Evolutionary conservation across 2,888 invertebrate genomes (phyloP).

Genomic region (Aspidapion aeneum): DNA sequence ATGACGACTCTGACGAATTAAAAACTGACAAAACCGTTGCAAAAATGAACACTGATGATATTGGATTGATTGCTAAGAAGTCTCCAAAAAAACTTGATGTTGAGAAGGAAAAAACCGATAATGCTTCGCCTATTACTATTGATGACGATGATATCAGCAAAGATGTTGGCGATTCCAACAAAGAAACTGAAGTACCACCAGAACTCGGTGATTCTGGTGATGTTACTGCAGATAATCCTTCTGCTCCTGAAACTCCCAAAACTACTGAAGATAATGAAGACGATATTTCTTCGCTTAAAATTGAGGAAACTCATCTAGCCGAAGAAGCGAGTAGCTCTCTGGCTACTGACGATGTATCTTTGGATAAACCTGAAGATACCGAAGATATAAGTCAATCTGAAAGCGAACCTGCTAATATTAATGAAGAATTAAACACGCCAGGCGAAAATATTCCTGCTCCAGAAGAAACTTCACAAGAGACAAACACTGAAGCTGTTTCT

Average conservation of each 20-base stretch:
- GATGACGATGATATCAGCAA: not conserved
- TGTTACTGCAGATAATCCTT: not conserved
- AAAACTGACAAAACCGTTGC: conserved; percentile 4
- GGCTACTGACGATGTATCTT: too few species aligned
- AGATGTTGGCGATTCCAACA: not conserved
- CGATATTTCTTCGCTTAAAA: conserved; percentile 7
- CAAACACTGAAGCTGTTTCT: conserved; percentile 4
- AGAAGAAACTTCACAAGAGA: conserved; percentile 3
- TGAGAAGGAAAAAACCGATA: conserved; percentile 5
- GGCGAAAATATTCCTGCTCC: conserved; percentile 12
- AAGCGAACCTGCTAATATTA: conserved; percentile 5
- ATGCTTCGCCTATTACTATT: not conserved
- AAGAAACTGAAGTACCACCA: not conserved
- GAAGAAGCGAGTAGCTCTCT: not conserved
- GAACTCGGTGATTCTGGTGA: conserved; percentile 6
- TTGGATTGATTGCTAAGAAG: not conserved
- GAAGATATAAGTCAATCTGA: conserved; percentile 1
- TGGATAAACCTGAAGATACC: conserved; percentile 14
- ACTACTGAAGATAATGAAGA: conserved; percentile 3
- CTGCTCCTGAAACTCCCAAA: not conserved
- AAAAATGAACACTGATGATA: conserved; percentile 8
- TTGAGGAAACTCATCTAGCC: conserved; percentile 5
- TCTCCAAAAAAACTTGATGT: not conserved
- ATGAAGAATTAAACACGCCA: conserved; percentile 18
- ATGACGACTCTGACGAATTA: conserved; percentile 8